Base-by-base conservation (phyloP, 2,888 invertebrate species). In the Drymonia ruficornis region DNA sequence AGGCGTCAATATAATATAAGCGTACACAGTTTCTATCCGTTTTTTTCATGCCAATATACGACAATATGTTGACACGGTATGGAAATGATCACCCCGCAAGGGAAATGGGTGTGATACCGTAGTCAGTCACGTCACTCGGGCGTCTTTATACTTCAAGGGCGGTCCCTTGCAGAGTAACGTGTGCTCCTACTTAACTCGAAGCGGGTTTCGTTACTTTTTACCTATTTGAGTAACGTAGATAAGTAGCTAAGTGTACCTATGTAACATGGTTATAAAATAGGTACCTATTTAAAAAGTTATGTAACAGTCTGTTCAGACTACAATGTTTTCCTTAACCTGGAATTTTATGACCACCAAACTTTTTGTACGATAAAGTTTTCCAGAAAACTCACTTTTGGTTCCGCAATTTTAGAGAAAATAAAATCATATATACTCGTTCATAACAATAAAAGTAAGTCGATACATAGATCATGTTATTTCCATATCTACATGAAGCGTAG, bases 11-110 rank as follows among this genome's bases (percentile, higher is more conserved):
- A 36, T 36, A 36, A 31, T n/a, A 36, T 6, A 9, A 9, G 36
- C 13, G 13, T 36, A 36, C n/a, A 36, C n/a, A 36, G 36, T 36
- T n/a, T 36, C 13, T 40, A 16, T 40, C 16, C 16, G 9, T 16
- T 40, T 40, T 16, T 36, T 34, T 11, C 38, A 15, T 43, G 18
- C 11, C 43, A 19, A 43, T 23, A 44, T 19, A 23, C n/a, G 12
- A 13, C 23, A 44, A 44, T 13, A 44, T 44, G 13, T 44, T 23
- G 28, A 16, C 16, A 23, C 46, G n/a, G 29, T 16, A 46, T 29
- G 46, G 46, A 46, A 46, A 46, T 28, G 46, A 46, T 46, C 29
- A 29, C 29, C 29, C 46, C 29, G 46, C 46, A 29, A 46, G 29
- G 43, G 46, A 46, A 46, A 46, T 29, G 46, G 16, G 46, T n/a